These are phyloP conservation scores for Enteromius argenteus DNA, from an alignment of 2,797 vertebrate genomes.

Conservation along the genomic window DNA sequence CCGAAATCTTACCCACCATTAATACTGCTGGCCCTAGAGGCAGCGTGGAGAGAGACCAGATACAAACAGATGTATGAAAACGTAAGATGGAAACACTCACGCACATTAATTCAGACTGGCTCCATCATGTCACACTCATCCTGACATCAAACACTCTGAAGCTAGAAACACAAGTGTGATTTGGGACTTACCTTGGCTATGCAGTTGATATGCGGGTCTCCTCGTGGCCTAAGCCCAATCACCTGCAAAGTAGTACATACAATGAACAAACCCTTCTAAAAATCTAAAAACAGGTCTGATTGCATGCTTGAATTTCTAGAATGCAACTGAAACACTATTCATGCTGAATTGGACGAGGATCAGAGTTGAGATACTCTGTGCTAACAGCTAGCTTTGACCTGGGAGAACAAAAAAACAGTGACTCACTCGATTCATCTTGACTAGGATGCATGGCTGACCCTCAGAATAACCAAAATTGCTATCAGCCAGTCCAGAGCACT, in stretches of 20 bases:
- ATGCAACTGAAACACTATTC: too few species aligned
- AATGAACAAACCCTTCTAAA: constrained; percentile 46
- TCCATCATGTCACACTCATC: constrained; percentile 6
- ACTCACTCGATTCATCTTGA: constrained; percentile 96
- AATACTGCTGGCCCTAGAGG: constrained; percentile 76
- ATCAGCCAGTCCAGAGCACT: constrained; percentile 86
- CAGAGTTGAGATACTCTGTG: not conserved
- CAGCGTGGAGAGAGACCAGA: constrained; percentile 74
- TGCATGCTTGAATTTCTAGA: not conserved
- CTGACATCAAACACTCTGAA: not conserved
- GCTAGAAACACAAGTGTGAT: not conserved
- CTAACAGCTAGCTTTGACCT: not conserved
- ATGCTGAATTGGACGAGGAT: not conserved
- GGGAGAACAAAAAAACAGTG: not conserved
- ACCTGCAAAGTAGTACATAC: constrained; percentile 74
- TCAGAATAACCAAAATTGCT: constrained; percentile 83
- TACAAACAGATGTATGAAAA: constrained; percentile 63
- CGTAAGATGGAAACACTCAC: constrained; percentile 47
- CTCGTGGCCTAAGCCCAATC: constrained; percentile 88
- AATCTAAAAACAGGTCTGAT: not conserved
- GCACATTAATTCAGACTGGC: constrained; percentile 33
- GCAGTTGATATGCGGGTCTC: constrained; percentile 85
- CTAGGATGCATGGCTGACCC: constrained; percentile 87
- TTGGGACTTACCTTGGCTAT: constrained; percentile 81
- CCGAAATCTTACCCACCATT: constrained; percentile 79